These are phyloP conservation scores for Heteropelma amictum DNA, from an alignment of 2,888 invertebrate species.

Conservation along the genomic window DNA sequence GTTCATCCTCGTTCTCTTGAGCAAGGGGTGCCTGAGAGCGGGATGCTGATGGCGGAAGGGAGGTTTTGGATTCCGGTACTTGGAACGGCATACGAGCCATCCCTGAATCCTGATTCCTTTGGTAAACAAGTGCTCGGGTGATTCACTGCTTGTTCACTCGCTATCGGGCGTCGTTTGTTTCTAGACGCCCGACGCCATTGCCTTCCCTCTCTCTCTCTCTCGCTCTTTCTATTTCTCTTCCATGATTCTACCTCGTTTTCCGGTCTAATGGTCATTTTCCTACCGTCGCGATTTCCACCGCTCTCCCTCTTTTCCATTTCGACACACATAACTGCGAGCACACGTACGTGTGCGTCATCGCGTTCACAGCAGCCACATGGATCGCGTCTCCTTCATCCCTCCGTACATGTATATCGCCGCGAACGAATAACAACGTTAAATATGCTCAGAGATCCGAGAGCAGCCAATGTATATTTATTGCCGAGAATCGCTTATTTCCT, in stretches of 20 bases:
- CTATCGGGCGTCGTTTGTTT: constrained; percentile 76
- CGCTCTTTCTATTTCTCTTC: constrained; percentile 15
- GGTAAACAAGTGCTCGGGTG: constrained; percentile 77
- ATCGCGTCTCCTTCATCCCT: constrained; percentile 16
- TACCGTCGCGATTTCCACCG: constrained; percentile 40
- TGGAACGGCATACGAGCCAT: constrained; percentile 66
- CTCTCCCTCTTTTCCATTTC: no score
- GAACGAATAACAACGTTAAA: constrained; percentile 32
- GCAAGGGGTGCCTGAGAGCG: neutral
- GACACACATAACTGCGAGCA: no score
- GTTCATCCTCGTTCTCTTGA: constrained; percentile 21
- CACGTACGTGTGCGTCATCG: neutral
- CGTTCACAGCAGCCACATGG: neutral
- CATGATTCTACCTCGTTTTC: constrained; percentile 73
- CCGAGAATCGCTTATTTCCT: neutral
- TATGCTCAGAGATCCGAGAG: neutral
- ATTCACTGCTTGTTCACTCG: constrained; percentile 76
- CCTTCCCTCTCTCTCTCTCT: constrained; percentile 52
- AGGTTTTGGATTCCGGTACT: constrained; percentile 69
- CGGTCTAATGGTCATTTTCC: constrained; percentile 73
- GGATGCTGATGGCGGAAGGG: constrained; percentile 50
- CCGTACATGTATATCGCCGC: neutral
- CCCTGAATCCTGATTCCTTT: constrained; percentile 76
- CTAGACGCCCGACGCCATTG: constrained; percentile 72
- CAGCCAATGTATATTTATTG: constrained; percentile 2